These are phyloP conservation scores for Dryobota labecula DNA, from an alignment of 2,888 invertebrate species.

Conservation along the genomic window DNA sequence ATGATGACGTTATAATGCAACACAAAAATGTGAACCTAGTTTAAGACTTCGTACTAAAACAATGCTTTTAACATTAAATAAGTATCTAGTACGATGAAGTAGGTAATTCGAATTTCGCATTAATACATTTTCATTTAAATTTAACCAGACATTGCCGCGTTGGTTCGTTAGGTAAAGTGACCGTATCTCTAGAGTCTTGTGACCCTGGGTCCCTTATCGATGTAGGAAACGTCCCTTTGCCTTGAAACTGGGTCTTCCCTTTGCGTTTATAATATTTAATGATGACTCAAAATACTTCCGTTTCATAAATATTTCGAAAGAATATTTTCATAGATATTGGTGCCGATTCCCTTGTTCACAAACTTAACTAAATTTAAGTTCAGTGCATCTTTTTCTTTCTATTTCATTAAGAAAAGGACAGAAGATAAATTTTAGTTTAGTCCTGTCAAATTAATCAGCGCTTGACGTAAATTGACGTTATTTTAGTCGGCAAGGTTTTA, in stretches of 20 bases:
- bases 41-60: constrained; percentile 15
- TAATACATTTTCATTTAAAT: constrained; percentile 67
- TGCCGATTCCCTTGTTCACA: no score
- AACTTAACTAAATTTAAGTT: no score
- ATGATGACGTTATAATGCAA: background rate
- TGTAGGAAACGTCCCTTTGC: constrained; percentile 57
- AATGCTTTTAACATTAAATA: constrained; percentile 3
- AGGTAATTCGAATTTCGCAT: constrained; percentile 14
- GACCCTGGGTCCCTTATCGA: constrained; percentile 66
- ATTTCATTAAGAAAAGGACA: no score
- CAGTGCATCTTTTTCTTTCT: no score
- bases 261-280: constrained; percentile 45
- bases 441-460: no score
- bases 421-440: no score
- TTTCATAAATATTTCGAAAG: background rate
- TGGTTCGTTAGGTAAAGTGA: constrained; percentile 60
- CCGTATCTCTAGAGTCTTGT: constrained; percentile 64
- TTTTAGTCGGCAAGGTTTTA: no score
- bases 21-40: background rate
- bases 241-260: constrained; percentile 42
- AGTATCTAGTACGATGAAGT: no score
- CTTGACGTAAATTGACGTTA: no score
- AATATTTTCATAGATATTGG: constrained; percentile 9
- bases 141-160: constrained; percentile 64
- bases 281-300: constrained; percentile 13